These are phyloP conservation scores for Engystomops pustulosus DNA, from an alignment of 2,113 vertebrate genomes.

Conservation along the genomic window DNA sequence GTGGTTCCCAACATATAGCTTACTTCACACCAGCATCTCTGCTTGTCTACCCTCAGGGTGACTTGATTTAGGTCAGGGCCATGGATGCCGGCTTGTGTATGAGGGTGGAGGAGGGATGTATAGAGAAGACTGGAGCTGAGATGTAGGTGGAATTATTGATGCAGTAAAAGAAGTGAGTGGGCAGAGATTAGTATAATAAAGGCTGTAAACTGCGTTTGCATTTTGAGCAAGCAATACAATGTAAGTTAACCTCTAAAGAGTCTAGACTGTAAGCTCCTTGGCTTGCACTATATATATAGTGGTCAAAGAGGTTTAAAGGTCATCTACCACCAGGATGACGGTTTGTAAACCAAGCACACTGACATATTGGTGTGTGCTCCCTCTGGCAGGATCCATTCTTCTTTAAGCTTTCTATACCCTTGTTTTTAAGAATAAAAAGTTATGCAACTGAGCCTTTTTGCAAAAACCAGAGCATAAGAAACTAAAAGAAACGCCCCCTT, in stretches of 20 bases:
- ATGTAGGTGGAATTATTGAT: conserved; percentile 52
- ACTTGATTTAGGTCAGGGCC: conserved; percentile 44
- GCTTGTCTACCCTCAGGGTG: conserved; percentile 7
- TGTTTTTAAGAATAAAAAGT: too few species aligned
- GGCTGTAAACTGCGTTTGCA: conserved; percentile 28
- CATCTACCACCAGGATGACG: too few species aligned
- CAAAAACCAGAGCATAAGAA: too few species aligned
- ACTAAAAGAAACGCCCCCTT: too few species aligned
- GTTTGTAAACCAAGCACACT: too few species aligned
- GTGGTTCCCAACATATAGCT: neutral
- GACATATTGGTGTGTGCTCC: too few species aligned
- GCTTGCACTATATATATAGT: too few species aligned
- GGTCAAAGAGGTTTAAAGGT: too few species aligned
- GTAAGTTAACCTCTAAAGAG: conserved; percentile 23
- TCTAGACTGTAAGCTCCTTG: neutral
- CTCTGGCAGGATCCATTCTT: too few species aligned
- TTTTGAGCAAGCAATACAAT: conserved; percentile 25
- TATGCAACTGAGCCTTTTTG: too few species aligned
- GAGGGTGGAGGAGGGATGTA: conserved; percentile 11
- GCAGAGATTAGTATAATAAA: conserved; percentile 47
- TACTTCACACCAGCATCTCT: neutral
- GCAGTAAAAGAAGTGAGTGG: conserved; percentile 52
- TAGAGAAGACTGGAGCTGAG: conserved; percentile 27
- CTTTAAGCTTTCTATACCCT: too few species aligned
- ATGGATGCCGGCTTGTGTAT: conserved; percentile 3